phyloP scores from a whole-genome alignment of 1,140 invertebrate genomes.

The Formica selysi region DNA sequence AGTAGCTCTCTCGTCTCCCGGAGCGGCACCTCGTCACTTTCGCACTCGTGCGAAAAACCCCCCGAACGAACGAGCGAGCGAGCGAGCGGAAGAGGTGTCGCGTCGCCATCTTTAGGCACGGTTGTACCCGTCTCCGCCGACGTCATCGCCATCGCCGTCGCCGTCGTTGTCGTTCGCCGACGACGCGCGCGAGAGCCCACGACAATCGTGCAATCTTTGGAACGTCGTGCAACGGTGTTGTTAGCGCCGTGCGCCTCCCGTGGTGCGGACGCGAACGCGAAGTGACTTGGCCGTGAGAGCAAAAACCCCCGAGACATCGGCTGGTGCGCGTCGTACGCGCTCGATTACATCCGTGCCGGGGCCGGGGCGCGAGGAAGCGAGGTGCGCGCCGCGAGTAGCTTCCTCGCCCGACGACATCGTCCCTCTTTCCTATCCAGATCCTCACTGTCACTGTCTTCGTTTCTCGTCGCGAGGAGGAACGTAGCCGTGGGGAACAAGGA shows the following conservation, averaged over 20 bases:
- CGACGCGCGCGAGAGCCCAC: slow-evolving; percentile 41
- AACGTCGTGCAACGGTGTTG: slow-evolving; percentile 6
- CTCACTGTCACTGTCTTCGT: not conserved
- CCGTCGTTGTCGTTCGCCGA: slow-evolving; percentile 34
- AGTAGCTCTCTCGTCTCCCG: slow-evolving; percentile 77
- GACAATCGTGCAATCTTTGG: not conserved
- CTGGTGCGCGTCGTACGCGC: slow-evolving; percentile 3
- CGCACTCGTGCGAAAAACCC: slow-evolving; percentile 78
- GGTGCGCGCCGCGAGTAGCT: slow-evolving; percentile 27
- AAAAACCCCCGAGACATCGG: not conserved
- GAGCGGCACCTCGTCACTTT: slow-evolving; percentile 73
- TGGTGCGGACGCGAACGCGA: slow-evolving; percentile 20
- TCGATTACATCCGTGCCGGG: slow-evolving; percentile 27
- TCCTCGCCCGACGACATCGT: slow-evolving; percentile 1
- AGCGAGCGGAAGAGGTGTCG: slow-evolving; percentile 62
- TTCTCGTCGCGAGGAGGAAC: not conserved
- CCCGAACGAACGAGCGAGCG: slow-evolving; percentile 57
- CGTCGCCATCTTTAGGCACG: slow-evolving; percentile 84
- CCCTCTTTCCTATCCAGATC: not conserved
- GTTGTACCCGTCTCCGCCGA: slow-evolving; percentile 57
- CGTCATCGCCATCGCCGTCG: slow-evolving; percentile 46
- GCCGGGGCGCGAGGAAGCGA: slow-evolving; percentile 16
- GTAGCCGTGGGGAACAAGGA: not conserved
- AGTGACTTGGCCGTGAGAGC: slow-evolving; percentile 8
- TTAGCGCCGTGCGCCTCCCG: slow-evolving; percentile 19